Evolutionary conservation across 2,888 invertebrate genomes (phyloP).

Genomic region (Pyrochroa serraticornis): DNA sequence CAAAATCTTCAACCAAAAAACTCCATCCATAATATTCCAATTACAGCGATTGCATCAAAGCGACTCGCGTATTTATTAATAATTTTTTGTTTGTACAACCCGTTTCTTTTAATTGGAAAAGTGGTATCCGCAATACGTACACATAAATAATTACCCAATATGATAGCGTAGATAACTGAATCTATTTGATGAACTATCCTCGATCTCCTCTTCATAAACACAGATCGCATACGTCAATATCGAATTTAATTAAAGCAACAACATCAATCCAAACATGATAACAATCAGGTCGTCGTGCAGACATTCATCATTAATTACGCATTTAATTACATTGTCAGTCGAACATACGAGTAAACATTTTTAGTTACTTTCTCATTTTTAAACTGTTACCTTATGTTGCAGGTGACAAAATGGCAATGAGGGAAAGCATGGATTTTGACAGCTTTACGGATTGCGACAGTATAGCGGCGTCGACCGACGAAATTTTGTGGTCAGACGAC

Average conservation of each 20-base stretch:
- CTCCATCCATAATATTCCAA: background rate
- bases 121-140: background rate
- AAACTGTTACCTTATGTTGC: background rate
- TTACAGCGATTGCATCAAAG: too few species aligned
- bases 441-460: conserved; percentile 54
- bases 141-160: conserved; percentile 14
- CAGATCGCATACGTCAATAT: background rate
- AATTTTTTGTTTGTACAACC: conserved; percentile 7
- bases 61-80: background rate
- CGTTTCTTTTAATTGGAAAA: conserved; percentile 10
- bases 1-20: background rate
- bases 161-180: conserved; percentile 7
- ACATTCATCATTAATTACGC: conserved; percentile 5
- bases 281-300: conserved; percentile 1
- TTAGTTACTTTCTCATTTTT: background rate
- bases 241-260: conserved; percentile 8
- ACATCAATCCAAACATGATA: conserved; percentile 1
- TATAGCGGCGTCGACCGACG: conserved; percentile 56
- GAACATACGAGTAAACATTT: background rate
- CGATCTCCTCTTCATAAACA: background rate
- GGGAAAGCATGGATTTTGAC: conserved; percentile 54
- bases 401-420: conserved; percentile 40
- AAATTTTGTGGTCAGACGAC: conserved; percentile 58
- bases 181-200: conserved; percentile 1
- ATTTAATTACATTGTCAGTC: conserved; percentile 7